These are phyloP conservation scores for Myotis yumanensis DNA, from an alignment of 2,113 vertebrate genomes.

Conservation along the genomic window DNA sequence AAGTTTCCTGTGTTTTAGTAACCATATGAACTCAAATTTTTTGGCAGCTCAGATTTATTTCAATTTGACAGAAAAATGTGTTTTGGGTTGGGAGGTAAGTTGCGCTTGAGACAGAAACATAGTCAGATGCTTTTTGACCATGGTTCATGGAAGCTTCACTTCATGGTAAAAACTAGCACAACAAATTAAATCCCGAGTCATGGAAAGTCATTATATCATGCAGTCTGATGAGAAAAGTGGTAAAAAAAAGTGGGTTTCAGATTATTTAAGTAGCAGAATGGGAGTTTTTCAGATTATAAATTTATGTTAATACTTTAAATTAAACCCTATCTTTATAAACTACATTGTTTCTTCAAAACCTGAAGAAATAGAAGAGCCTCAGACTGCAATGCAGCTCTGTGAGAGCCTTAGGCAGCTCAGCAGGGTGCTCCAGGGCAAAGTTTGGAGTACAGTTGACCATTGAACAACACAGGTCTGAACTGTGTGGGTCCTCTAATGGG, in stretches of 20 bases:
- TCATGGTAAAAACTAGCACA: not conserved
- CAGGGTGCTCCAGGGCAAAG: not conserved
- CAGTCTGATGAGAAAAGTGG: not conserved
- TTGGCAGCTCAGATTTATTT: not conserved
- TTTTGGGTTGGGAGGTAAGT: not conserved
- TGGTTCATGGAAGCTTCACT: not conserved
- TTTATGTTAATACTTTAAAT: not conserved
- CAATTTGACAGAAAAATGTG: not conserved
- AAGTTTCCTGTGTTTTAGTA: not conserved
- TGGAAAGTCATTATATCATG: not conserved
- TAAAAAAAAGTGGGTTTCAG: not conserved
- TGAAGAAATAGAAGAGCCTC: not conserved
- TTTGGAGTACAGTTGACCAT: not conserved
- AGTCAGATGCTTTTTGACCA: not conserved
- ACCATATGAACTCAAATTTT: slow-evolving; percentile 18
- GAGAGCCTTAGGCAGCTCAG: not conserved
- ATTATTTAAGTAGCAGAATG: not conserved
- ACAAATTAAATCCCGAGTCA: not conserved
- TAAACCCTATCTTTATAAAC: not conserved
- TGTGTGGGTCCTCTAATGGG: not conserved
- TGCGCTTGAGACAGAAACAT: not conserved
- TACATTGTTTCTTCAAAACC: not conserved
- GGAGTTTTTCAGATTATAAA: not conserved
- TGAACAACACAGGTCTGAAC: not conserved
- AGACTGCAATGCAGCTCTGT: not conserved